phyloP scores from a whole-genome alignment of 2,113 vertebrate genomes.

The Acrocephalus arundinaceus region DNA sequence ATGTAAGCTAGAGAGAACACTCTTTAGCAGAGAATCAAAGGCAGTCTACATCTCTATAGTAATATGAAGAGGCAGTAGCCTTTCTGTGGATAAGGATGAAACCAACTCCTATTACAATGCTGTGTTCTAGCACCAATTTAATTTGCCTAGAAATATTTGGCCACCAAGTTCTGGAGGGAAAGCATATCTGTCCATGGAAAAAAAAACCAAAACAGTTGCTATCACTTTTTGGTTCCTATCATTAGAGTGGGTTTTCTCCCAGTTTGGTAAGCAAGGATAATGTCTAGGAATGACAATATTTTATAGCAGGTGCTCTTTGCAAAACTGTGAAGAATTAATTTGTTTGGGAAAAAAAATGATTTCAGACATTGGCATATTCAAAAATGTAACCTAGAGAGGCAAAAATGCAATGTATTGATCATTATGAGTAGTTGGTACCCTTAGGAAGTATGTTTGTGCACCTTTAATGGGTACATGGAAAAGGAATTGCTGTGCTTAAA shows the following conservation, averaged over 20 bases:
- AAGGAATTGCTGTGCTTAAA: neutral
- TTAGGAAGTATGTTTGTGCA: neutral
- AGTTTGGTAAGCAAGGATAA: neutral
- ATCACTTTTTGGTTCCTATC: neutral
- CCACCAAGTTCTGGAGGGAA: neutral
- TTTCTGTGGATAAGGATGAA: conserved; percentile 10
- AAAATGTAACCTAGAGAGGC: neutral
- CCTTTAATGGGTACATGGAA: neutral
- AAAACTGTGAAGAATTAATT: neutral
- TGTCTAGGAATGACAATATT: neutral
- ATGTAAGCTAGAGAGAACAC: neutral
- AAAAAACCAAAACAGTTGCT: neutral
- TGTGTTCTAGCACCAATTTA: neutral
- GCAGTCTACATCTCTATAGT: neutral
- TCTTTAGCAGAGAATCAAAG: conserved; percentile 16
- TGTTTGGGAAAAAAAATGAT: neutral
- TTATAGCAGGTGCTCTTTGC: neutral
- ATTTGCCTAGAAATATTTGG: neutral
- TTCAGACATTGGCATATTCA: neutral
- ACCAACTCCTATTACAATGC: neutral
- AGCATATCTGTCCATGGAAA: neutral
- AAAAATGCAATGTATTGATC: neutral
- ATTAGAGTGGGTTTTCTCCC: neutral
- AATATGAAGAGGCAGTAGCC: neutral
- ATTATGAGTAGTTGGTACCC: neutral